Percentiles rank a stretch among this genome's conserved stretches.
These are phyloP conservation scores for Leucophenga maculata DNA, from an alignment of 2,888 invertebrate genomes.

Conservation along the genomic window DNA sequence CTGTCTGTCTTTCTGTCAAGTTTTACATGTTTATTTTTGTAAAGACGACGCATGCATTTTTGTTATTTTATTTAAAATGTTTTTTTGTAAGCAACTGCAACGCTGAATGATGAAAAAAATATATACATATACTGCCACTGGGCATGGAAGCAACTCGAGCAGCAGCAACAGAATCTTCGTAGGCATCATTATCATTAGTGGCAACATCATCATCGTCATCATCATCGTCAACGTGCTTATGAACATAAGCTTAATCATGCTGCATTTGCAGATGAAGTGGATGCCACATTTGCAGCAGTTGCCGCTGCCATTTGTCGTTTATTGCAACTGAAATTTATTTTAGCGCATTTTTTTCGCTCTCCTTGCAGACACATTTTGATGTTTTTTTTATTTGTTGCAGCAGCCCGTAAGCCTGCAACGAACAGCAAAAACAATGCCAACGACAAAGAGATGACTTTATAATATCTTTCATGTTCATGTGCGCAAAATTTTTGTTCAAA, in stretches of 20 bases:
- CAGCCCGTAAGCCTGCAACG: background rate
- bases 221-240: background rate
- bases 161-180: background rate
- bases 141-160: conserved; percentile 3
- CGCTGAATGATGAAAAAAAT: background rate
- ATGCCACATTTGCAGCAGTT: background rate
- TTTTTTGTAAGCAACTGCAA: too few species aligned
- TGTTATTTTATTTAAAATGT: too few species aligned
- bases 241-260: background rate
- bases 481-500: background rate
- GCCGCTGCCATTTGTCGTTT: conserved; percentile 15
- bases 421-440: background rate
- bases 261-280: background rate
- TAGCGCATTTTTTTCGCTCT: background rate
- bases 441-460: conserved; percentile 13
- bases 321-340: conserved; percentile 13
- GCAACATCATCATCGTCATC: conserved; percentile 2
- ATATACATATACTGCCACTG: background rate
- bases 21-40: background rate
- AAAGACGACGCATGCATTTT: background rate
- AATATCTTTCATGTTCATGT: background rate
- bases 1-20: background rate
- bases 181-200: background rate
- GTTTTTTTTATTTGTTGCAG: conserved; percentile 5
- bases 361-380: too few species aligned